phyloP scores from a whole-genome alignment of 2,113 vertebrate genomes.

The Apistogramma diplotaenia region DNA sequence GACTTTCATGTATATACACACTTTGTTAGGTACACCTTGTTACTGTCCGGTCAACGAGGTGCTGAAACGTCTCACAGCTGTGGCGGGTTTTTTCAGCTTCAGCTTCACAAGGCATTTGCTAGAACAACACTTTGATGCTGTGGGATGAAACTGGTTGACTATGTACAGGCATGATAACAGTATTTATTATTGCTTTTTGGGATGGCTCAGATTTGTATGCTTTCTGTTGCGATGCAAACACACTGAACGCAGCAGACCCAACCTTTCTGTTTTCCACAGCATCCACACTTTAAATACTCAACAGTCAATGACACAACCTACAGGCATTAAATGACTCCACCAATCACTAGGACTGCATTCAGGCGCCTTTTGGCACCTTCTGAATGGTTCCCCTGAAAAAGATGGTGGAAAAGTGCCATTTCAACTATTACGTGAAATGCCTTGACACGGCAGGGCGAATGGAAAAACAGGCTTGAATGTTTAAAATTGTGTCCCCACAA shows the following conservation, averaged over 20 bases:
- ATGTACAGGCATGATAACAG: not conserved
- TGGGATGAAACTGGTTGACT: not conserved
- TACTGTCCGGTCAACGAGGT: too few species aligned
- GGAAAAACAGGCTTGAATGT: constrained; percentile 41
- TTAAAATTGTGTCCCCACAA: constrained; percentile 59
- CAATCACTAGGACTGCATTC: constrained; percentile 38
- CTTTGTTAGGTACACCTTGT: too few species aligned
- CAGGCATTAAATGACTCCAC: constrained; percentile 41
- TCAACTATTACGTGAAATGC: constrained; percentile 66
- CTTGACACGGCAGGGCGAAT: constrained; percentile 34
- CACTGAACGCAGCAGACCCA: not conserved
- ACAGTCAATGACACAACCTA: constrained; percentile 27
- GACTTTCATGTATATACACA: too few species aligned
- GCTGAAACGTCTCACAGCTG: too few species aligned
- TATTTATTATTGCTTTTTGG: not conserved
- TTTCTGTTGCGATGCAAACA: not conserved
- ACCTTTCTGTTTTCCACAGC: not conserved
- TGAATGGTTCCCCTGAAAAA: constrained; percentile 59
- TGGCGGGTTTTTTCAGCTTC: too few species aligned
- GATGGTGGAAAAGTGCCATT: constrained; percentile 44
- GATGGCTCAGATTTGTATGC: not conserved
- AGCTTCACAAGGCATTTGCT: too few species aligned
- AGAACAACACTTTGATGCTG: not conserved
- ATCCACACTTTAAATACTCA: not conserved
- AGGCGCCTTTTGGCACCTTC: constrained; percentile 58